Base-by-base conservation (phyloP, 2,888 invertebrate species). In the Epirrita christyi region DNA sequence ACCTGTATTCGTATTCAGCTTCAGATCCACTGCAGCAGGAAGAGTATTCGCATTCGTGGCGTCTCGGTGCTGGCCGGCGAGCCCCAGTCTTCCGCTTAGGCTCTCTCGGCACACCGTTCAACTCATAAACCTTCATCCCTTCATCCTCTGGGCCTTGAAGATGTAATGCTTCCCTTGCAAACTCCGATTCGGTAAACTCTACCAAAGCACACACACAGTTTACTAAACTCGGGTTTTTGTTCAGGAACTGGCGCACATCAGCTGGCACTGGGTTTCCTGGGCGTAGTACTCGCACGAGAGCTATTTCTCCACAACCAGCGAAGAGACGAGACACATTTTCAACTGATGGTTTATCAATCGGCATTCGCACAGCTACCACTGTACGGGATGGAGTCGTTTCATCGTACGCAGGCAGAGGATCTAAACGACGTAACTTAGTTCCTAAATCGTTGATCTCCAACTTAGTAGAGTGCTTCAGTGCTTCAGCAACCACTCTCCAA, bases 371-470 rank as follows among this genome's bases (percentile, higher is more conserved):
- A 0, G 96, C 98, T 34, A 98, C 96, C 14, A 98, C 96, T 0
- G 98, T 98, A 70, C 98, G 93, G 0, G 98, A 98, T 0, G 98
- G 97, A 46, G 97, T 96, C 0, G 98, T 97, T 86, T 98, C 98
- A 75, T 98, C 98, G 83, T 96, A 96, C 52, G 95, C 94, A 2
- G 98, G 98, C 67, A 98, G 85, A 0, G 98, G 95, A 14, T 97
- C 96, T 40, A 96, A 89, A 51, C 98, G 94, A 11, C 98, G 93
- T 45, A 99, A 93, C 82, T 98, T 99, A 0, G 98, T 98, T 21
- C 97, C 97, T 60, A 95, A 94, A 61, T 97, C 96, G 83, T 98
- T 98, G 47, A 99, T 96, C 86, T 98, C 96, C 66, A 98, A 92
- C 71, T 95, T 96, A 13, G 93, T 94, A 38, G 96, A 97, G 37